Evolutionary conservation across 2,888 invertebrate species (phyloP).

Genomic region (Andrena minutula): DNA sequence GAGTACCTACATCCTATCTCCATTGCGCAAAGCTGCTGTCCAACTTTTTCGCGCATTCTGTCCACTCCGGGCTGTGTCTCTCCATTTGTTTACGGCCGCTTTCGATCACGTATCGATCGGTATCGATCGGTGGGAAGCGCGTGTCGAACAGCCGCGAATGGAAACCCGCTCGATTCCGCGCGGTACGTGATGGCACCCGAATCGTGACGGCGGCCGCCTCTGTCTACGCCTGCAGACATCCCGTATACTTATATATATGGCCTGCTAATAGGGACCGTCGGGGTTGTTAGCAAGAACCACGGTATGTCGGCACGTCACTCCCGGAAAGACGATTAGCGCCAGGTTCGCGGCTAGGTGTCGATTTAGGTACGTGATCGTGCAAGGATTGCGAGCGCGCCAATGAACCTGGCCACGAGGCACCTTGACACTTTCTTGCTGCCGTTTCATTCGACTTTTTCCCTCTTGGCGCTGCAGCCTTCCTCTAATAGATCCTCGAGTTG

Average conservation of each 20-base stretch:
- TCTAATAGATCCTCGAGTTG: not conserved
- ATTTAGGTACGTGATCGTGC: conserved; percentile 72
- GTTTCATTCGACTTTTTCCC: conserved; percentile 34
- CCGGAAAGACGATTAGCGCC: conserved; percentile 72
- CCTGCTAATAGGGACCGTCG: conserved; percentile 69
- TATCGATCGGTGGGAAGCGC: conserved; percentile 56
- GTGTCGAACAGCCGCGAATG: conserved; percentile 71
- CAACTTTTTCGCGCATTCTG: not conserved
- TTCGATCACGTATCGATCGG: conserved; percentile 48
- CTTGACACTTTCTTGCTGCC: conserved; percentile 52
- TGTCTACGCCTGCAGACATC: conserved; percentile 43
- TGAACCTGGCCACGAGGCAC: conserved; percentile 43
- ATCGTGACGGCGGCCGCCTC: conserved; percentile 67
- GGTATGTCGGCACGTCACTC: conserved; percentile 73
- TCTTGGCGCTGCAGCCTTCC: not conserved
- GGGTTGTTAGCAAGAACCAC: conserved; percentile 66
- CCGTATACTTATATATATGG: conserved; percentile 37
- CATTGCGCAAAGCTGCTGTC: not conserved
- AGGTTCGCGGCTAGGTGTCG: conserved; percentile 69
- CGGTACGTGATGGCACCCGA: conserved; percentile 80
- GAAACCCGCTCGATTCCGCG: conserved; percentile 75
- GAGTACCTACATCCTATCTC: not conserved
- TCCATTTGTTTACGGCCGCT: conserved; percentile 45
- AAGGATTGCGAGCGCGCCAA: conserved; percentile 56
- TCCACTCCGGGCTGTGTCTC: conserved; percentile 25